These are phyloP conservation scores for Sminthurides aquaticus DNA, from an alignment of 2,888 invertebrate genomes.

Conservation along the genomic window DNA sequence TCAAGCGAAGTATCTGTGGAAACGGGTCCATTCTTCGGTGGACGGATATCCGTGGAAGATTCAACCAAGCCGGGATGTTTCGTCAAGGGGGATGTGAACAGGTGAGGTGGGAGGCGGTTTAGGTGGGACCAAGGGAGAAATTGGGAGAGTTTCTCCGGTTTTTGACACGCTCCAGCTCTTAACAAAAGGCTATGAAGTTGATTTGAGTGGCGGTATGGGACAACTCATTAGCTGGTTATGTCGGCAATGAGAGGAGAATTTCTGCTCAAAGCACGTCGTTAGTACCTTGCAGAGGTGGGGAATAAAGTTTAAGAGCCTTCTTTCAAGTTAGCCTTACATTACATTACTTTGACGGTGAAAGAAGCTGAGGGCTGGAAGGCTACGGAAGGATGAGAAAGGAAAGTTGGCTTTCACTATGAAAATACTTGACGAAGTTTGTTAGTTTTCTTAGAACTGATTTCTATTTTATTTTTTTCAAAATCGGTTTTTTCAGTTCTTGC, in stretches of 20 bases:
- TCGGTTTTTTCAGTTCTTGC: too few relatives aligned
- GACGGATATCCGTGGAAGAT: constrained; percentile 67
- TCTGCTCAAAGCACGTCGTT: neutral
- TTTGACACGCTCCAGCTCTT: neutral
- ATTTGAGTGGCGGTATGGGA: neutral
- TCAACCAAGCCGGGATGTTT: constrained; percentile 56
- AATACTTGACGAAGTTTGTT: too few relatives aligned
- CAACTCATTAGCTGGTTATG: neutral
- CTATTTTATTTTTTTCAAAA: too few relatives aligned
- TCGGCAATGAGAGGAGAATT: neutral
- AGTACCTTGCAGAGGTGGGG: too few relatives aligned
- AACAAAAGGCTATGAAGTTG: neutral
- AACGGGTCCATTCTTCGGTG: constrained; percentile 72
- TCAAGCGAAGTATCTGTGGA: constrained; percentile 75
- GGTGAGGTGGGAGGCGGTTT: constrained; percentile 31
- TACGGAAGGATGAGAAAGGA: too few relatives aligned
- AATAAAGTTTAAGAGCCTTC: too few relatives aligned
- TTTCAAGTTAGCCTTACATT: too few relatives aligned
- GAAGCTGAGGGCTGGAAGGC: too few relatives aligned
- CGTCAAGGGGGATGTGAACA: constrained; percentile 63
- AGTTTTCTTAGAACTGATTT: too few relatives aligned
- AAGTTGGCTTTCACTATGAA: neutral
- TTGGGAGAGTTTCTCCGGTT: neutral
- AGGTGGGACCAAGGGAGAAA: neutral
- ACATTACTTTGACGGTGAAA: too few relatives aligned